Percentiles rank a stretch among this genome's conserved stretches.
Conservation (phyloP, 2,888 invertebrate genomes). For the Matsumyia berberina region DNA sequence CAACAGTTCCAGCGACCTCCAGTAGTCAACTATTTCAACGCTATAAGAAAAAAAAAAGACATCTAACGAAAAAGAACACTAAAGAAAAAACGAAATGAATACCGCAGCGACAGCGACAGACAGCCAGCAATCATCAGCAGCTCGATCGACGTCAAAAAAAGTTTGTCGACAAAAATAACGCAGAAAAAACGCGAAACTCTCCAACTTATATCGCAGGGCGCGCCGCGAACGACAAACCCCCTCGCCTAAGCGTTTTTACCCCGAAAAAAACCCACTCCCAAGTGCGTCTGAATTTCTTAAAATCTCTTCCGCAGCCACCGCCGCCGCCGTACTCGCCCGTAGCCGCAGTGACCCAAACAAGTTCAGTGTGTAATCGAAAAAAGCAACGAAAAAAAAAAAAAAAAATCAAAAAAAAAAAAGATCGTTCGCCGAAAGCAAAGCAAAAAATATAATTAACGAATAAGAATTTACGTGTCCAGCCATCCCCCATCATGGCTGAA, state of each 20-base stretch:
- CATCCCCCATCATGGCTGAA: constrained; percentile 89
- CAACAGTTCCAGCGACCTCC: constrained; percentile 55
- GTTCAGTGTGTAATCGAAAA: constrained; percentile 62
- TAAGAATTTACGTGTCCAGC: constrained; percentile 65
- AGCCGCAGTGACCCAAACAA: constrained; percentile 66
- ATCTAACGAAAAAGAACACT: constrained; percentile 55
- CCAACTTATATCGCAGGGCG: constrained; percentile 29
- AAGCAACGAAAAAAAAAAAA: constrained; percentile 11
- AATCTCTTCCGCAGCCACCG: constrained; percentile 39
- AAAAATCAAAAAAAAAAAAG: constrained; percentile 23
- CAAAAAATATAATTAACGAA: constrained; percentile 49
- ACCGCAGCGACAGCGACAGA: constrained; percentile 72
- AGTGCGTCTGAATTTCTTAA: constrained; percentile 57
- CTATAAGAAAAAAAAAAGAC: constrained; percentile 13
- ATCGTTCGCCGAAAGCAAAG: constrained; percentile 6
- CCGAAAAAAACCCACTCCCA: constrained; percentile 14
- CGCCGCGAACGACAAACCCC: constrained; percentile 38
- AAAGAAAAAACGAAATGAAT: constrained; percentile 67
- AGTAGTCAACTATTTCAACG: constrained; percentile 11
- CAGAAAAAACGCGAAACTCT: constrained; percentile 42
- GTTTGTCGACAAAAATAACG: constrained; percentile 52
- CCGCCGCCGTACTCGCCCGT: constrained; percentile 32
- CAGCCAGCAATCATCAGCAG: constrained; percentile 72
- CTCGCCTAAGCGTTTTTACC: constrained; percentile 16
- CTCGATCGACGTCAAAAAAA: constrained; percentile 74